Conservation (phyloP, 2,797 vertebrate species). For the Melanogrammus aeglefinus region DNA sequence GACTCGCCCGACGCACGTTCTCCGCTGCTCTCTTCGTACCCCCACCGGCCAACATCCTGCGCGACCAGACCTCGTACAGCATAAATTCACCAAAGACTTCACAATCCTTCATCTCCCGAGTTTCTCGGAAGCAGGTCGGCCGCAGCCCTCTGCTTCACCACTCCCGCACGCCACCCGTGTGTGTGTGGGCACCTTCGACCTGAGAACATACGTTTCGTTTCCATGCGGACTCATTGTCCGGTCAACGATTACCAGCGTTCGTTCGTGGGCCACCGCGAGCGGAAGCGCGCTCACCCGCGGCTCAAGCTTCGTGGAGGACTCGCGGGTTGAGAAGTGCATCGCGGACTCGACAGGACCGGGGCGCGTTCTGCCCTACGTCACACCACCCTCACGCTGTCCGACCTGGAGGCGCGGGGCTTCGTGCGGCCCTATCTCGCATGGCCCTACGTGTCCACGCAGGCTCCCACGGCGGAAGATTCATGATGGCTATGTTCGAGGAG, state of each 20-base stretch:
- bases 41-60: conserved; percentile 86
- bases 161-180: conserved; percentile 88
- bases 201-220: conserved; percentile 99
- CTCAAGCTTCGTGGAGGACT: conserved; percentile 98
- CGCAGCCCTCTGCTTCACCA: conserved; percentile 94
- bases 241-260: no score
- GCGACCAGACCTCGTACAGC: conserved; percentile 87
- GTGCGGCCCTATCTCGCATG: conserved; percentile 97
- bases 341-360: conserved; percentile 96
- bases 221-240: conserved; percentile 95
- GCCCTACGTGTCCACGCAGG: conserved; percentile 94
- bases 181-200: conserved; percentile 92
- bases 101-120: conserved; percentile 97
- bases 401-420: conserved; percentile 94
- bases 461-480: conserved; percentile 98
- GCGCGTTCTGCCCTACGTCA: conserved; percentile 95
- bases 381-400: conserved; percentile 96
- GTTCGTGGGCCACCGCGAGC: conserved; percentile 94
- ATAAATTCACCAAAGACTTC: conserved; percentile 95
- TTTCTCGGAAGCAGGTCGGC: conserved; percentile 99
- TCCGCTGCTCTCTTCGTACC: conserved; percentile 88
- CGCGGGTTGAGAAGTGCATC: conserved; percentile 92
- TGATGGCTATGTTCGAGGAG: conserved; percentile 95
- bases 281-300: conserved; percentile 94
- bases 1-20: conserved; percentile 91